phyloP scores from a whole-genome alignment of 2,888 invertebrate genomes.

The Zele albiditarsus region DNA sequence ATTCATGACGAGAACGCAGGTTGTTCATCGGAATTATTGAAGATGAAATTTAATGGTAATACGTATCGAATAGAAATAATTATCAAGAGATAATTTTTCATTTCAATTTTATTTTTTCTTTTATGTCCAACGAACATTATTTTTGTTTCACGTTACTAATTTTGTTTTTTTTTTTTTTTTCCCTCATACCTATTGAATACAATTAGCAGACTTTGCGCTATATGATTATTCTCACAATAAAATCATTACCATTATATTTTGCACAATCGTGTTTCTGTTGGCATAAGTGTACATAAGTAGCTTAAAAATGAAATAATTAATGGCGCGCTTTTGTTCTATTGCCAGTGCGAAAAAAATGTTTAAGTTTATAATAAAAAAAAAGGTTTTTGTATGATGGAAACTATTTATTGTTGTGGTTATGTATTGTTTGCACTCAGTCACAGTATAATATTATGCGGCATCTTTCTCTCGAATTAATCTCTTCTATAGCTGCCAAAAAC shows the following conservation, averaged over 20 bases:
- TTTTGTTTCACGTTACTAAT: background rate
- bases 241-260: conserved; percentile 45
- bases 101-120: conserved; percentile 32
- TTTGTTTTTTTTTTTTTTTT: conserved; percentile 26
- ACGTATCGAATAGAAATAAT: conserved; percentile 24
- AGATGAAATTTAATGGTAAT: conserved; percentile 55
- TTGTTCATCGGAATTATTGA: conserved; percentile 36
- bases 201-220: background rate
- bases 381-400: background rate
- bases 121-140: background rate
- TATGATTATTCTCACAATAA: background rate
- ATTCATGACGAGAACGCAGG: background rate
- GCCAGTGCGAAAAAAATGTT: conserved; percentile 1
- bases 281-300: conserved; percentile 39
- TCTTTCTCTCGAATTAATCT: background rate
- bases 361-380: background rate
- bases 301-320: background rate
- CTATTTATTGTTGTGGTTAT: background rate
- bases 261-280: conserved; percentile 21
- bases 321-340: conserved; percentile 12
- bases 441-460: background rate
- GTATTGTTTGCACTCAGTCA: background rate
- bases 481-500: background rate
- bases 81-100: conserved; percentile 7
- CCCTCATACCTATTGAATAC: conserved; percentile 2